Evolutionary conservation across 1,140 invertebrate genomes (phyloP).

Genomic region (Drosophila ercepeae): DNA sequence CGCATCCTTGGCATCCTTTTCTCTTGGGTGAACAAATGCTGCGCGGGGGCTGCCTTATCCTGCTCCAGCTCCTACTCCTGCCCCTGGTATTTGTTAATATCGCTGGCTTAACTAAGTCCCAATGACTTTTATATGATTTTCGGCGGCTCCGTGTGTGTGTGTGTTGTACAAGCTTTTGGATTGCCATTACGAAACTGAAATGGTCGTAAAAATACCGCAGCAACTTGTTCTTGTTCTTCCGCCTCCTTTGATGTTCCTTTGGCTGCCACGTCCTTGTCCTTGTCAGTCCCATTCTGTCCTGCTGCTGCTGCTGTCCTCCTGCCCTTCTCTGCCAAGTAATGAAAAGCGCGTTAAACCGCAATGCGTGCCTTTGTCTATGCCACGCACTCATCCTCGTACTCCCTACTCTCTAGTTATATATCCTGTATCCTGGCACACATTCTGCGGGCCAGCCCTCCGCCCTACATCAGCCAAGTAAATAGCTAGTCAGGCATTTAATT

Average conservation of each 20-base stretch:
- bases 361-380: conserved; percentile 49
- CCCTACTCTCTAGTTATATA: neutral
- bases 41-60: conserved; percentile 4
- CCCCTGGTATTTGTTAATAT: conserved; percentile 73
- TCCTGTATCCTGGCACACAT: conserved; percentile 1
- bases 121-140: conserved; percentile 80
- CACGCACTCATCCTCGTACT: conserved; percentile 8
- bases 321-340: conserved; percentile 22
- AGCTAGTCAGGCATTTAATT: conserved; percentile 79
- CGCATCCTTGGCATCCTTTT: neutral
- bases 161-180: conserved; percentile 29
- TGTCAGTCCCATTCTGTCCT: neutral
- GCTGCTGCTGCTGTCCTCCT: neutral
- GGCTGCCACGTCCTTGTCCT: conserved; percentile 37
- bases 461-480: conserved; percentile 60
- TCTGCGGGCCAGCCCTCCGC: conserved; percentile 33
- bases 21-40: conserved; percentile 7
- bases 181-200: conserved; percentile 53
- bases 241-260: conserved; percentile 48
- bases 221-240: conserved; percentile 43
- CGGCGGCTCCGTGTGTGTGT: conserved; percentile 22
- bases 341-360: conserved; percentile 66
- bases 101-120: conserved; percentile 76
- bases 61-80: neutral
- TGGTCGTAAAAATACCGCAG: conserved; percentile 61